A percentile compares a stretch with the other conserved stretches of the same genome.
These are phyloP conservation scores for Sebastolobus alascanus DNA, from an alignment of 2,797 vertebrate species.

Conservation along the genomic window DNA sequence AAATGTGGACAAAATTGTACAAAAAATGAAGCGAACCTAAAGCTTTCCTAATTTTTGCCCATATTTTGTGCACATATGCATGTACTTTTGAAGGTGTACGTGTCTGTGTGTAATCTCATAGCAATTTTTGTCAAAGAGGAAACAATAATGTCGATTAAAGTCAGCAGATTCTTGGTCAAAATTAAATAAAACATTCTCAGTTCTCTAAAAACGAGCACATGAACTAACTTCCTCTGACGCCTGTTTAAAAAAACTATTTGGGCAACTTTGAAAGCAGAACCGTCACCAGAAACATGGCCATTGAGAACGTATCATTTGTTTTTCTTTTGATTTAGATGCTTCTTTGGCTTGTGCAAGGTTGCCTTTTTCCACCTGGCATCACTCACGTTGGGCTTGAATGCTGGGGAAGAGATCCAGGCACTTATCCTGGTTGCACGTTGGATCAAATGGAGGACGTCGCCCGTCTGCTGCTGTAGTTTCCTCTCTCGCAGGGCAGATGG, in stretches of 20 bases:
- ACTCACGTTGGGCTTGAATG: constrained; percentile 21
- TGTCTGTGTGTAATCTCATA: neutral
- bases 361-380: neutral
- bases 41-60: neutral
- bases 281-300: neutral
- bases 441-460: accelerated
- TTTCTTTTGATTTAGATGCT: neutral
- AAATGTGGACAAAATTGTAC: neutral
- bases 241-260: neutral
- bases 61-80: neutral
- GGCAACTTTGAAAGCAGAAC: constrained; percentile 37
- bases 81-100: neutral
- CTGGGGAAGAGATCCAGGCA: constrained; percentile 21
- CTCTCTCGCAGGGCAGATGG: neutral
- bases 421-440: constrained; percentile 33
- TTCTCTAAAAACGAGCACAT: constrained; percentile 24
- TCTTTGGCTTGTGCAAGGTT: neutral
- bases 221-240: constrained; percentile 21
- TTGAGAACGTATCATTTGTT: neutral
- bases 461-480: accelerated
- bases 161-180: neutral
- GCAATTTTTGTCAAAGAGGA: neutral
- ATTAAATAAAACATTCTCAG: neutral
- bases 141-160: neutral
- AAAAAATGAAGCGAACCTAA: neutral